A percentile compares a stretch with the other conserved stretches of the same genome.
Conservation (phyloP, 2,113 vertebrate species). For the Oryzias celebensis region DNA sequence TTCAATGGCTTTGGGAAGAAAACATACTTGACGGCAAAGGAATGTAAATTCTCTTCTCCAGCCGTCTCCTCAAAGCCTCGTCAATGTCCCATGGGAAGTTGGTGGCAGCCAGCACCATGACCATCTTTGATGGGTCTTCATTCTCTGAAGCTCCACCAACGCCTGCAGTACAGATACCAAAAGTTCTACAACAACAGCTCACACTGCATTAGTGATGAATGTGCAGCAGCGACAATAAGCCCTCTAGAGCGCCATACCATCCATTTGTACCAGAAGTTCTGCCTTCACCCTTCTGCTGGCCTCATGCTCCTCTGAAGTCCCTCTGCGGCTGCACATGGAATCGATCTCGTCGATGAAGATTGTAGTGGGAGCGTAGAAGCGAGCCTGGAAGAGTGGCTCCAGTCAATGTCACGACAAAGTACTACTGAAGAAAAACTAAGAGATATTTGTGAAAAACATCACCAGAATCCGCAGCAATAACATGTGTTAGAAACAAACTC, state of each 20-base stretch:
- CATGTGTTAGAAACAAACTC: too few species aligned
- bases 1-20: neutral
- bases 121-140: slow-evolving; percentile 97
- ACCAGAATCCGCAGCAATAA: too few species aligned
- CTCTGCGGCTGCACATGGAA: slow-evolving; percentile 96
- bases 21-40: slow-evolving; percentile 91
- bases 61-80: slow-evolving; percentile 90
- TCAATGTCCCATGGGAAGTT: slow-evolving; percentile 99
- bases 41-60: slow-evolving; percentile 98
- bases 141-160: slow-evolving; percentile 93
- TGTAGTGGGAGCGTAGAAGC: slow-evolving; percentile 95
- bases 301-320: slow-evolving; percentile 96
- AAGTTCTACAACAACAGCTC: neutral
- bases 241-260: slow-evolving; percentile 77
- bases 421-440: too few species aligned
- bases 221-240: too few species aligned
- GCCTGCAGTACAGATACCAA: slow-evolving; percentile 67
- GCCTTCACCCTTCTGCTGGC: slow-evolving; percentile 95
- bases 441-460: too few species aligned
- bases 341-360: slow-evolving; percentile 99
- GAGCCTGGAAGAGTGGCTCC: slow-evolving; percentile 78
- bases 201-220: too few species aligned
- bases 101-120: slow-evolving; percentile 97
- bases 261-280: slow-evolving; percentile 97
- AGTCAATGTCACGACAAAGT: neutral